Conservation (phyloP, 1,140 invertebrate genomes). For the Brachionus sp. region DNA sequence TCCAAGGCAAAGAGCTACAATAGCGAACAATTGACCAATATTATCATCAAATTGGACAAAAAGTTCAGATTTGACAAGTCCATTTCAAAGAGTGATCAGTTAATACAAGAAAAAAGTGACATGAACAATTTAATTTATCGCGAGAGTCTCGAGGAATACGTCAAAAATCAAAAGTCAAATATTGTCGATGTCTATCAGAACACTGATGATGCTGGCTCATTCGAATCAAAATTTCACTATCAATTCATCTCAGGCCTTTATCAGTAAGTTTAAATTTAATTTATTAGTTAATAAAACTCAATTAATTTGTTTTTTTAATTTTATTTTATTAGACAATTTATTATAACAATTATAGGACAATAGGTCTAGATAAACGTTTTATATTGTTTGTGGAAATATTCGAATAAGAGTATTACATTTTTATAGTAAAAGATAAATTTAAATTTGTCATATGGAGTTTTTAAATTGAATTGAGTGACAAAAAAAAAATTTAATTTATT, state of each 20-base stretch:
- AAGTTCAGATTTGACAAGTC: conserved; percentile 18
- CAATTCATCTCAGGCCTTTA: conserved; percentile 3
- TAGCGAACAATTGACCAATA: conserved; percentile 31
- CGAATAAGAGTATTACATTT: too few relatives aligned
- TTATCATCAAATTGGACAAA: background rate
- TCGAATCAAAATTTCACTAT: conserved; percentile 24
- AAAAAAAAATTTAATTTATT: too few relatives aligned
- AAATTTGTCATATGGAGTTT: too few relatives aligned
- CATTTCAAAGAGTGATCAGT: background rate
- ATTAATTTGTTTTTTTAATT: too few relatives aligned
- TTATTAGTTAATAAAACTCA: too few relatives aligned
- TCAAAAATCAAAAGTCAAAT: conserved; percentile 17
- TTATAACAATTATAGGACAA: too few relatives aligned
- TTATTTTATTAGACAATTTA: too few relatives aligned
- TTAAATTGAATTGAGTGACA: too few relatives aligned
- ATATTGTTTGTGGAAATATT: too few relatives aligned
- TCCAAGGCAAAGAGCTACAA: conserved; percentile 8
- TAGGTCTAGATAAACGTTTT: too few relatives aligned
- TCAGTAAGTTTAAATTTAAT: background rate
- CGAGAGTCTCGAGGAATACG: conserved; percentile 17
- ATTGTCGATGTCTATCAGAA: background rate
- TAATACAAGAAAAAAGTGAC: conserved; percentile 31
- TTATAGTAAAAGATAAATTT: too few relatives aligned
- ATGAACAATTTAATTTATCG: background rate
- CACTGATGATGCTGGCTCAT: background rate